Evolutionary conservation across 2,113 vertebrate species (phyloP), one percentile per base, ranked within the genome.

Genomic region (Anhinga rufa): DNA sequence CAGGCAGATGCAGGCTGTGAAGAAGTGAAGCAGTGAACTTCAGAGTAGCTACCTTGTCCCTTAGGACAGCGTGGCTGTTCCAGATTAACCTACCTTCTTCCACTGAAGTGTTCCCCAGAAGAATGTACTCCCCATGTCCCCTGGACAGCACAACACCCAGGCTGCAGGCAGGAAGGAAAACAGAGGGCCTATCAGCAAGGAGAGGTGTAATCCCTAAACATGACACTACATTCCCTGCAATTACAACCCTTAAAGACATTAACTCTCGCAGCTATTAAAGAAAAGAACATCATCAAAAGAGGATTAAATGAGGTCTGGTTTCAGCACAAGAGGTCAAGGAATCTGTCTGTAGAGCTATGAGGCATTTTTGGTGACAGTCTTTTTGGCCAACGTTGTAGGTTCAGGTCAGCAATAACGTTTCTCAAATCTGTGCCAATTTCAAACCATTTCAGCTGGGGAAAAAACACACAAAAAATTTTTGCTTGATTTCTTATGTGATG

Each of bases 61-160:
- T 49, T 24, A 46, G 74, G 29, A 31, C n/a, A 57, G 28, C 0
- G 1, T 52, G 66, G 20, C 29, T 58, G 18, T 66, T 70, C 15
- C 58, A 78, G 24, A 31, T 34, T 8, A 21, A 97, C 98, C 68
- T 92, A 99, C 99, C 99, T 98, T 99, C 99, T 95, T 99, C 99
- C 71, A 99, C 98, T 12, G 99, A 99, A 7, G 99, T 99, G 86
- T 99, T 99, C 82, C 99, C 99, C n/a, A 98, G 97, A 58, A 99
- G 98, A 70, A 99, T 98, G 79, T 98, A 99, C 69, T 99, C 97
- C 40, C 99, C 99, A 0, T 99, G 98, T 70, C 99, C 99, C 38
- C 94, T 96, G 55, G 99, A 99, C 54, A 99, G 96, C 82, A 99
- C 99, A 28, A 99, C 96, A 10, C 99, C 99, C 82, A 99, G 94